Base-by-base conservation (phyloP, 2,888 invertebrate species). In the Drosophila testacea region DNA sequence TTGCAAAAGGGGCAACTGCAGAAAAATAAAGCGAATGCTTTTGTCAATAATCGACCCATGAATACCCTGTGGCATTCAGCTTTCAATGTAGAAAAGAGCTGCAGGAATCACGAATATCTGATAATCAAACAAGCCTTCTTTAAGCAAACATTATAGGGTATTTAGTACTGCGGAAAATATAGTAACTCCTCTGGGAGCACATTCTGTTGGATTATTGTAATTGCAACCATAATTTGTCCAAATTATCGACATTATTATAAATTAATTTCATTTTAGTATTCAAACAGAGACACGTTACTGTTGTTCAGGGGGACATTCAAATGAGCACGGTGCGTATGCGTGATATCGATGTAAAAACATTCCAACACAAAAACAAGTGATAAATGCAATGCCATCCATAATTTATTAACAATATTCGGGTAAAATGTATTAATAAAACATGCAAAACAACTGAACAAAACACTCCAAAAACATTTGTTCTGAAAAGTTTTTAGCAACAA, bases 221-320 rank as follows among this genome's bases (percentile, higher is more conserved):
- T 84, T 72, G 77, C 80, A 63, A 67, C 69, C 70, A 77, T 83
- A 89, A 89, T 85, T 89, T 89, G 84, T 89, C 57, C 68, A 83
- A 87, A 89, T 89, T 87, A 87, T 89, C 82, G 73, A 48, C 69
- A 71, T 79, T 83, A 73, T 89, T 89, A 84, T 77, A 77, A 87
- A 84, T 77, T 67, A 70, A 79, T 88, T 81, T 60, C 60, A 39
- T 48, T 69, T 64, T 44, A 30, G 67, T n/a, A 47, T 57, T 39
- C 57, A 36, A 46, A 56, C 28, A 34, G 59, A 52, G 41, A 61
- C 48, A 55, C 41, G 39, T 52, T 63, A 13, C 30, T 6, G 27
- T 56, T 52, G 42, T 1, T 13, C 22, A 56, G 36, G n/a, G 56
- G 46, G 57, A 30, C 47, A 38, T 47, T 56, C n/a, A 36, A 36